Percentiles rank a stretch among this genome's conserved stretches.
These are phyloP conservation scores for Alviniconcha strummeri DNA, from an alignment of 2,888 invertebrate species.

Conservation along the genomic window DNA sequence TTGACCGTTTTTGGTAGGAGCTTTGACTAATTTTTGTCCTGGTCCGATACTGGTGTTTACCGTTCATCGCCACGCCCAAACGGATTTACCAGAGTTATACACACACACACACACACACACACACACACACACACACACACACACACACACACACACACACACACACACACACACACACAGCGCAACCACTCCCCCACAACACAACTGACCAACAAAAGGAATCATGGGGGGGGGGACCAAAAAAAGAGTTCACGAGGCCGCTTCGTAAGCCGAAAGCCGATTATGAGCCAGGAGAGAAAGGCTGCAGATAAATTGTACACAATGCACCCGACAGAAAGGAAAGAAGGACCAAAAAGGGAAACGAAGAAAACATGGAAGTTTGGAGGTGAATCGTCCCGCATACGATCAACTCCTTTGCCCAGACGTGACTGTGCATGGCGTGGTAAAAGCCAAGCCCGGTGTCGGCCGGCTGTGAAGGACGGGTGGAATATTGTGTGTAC, in stretches of 20 bases:
- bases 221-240: background rate
- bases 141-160: background rate
- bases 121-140: constrained; percentile 2
- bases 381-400: background rate
- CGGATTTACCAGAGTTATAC: background rate
- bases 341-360: too few species aligned
- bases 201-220: background rate
- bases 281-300: too few species aligned
- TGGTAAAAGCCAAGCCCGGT: background rate
- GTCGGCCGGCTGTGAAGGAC: background rate
- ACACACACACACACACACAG: background rate
- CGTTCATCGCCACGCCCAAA: background rate
- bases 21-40: background rate
- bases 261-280: too few species aligned
- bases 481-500: background rate
- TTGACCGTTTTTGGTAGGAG: background rate
- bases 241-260: too few species aligned
- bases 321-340: too few species aligned
- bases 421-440: constrained; percentile 5
- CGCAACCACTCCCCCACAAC: background rate
- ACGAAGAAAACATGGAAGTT: too few species aligned
- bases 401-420: background rate
- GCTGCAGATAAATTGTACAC: too few species aligned
- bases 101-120: background rate
- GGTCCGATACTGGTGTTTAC: background rate